A percentile compares a stretch with the other conserved stretches of the same genome.
These are phyloP conservation scores for Pocillopora damicornis DNA, from an alignment of 64 coral and sea anemone genomes.

Conservation along the genomic window DNA sequence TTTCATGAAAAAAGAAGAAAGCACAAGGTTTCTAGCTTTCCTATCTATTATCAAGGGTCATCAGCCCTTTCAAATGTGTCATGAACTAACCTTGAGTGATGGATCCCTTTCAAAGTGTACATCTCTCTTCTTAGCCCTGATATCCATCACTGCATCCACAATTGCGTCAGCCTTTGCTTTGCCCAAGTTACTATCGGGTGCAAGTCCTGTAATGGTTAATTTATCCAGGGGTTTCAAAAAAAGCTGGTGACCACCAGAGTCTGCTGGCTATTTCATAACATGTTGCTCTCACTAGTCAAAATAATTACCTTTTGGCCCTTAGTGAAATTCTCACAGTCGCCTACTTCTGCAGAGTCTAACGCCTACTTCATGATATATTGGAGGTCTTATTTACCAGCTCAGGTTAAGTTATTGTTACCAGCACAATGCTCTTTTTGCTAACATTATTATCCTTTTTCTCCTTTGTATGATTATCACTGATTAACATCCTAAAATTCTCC, in stretches of 20 bases:
- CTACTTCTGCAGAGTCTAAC: no score
- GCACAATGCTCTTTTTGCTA: no score
- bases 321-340: no score
- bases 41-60: no score
- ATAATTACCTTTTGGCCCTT: no score
- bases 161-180: conserved; percentile 51
- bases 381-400: no score
- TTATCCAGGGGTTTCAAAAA: background rate
- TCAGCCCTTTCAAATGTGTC: background rate
- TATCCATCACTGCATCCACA: conserved; percentile 47
- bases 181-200: conserved; percentile 33
- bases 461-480: background rate
- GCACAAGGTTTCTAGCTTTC: no score
- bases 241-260: background rate
- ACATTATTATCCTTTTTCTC: background rate
- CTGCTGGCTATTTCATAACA: no score
- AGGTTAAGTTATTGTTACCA: background rate
- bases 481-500: background rate
- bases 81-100: conserved; percentile 29
- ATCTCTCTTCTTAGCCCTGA: conserved; percentile 28
- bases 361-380: no score
- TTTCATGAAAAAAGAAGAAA: no score
- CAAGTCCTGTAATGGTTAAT: conserved; percentile 16
- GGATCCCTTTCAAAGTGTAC: conserved; percentile 43
- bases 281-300: no score